These are phyloP conservation scores for Coturnix japonica DNA, from an alignment of 2,113 vertebrate genomes.

Conservation along the genomic window DNA sequence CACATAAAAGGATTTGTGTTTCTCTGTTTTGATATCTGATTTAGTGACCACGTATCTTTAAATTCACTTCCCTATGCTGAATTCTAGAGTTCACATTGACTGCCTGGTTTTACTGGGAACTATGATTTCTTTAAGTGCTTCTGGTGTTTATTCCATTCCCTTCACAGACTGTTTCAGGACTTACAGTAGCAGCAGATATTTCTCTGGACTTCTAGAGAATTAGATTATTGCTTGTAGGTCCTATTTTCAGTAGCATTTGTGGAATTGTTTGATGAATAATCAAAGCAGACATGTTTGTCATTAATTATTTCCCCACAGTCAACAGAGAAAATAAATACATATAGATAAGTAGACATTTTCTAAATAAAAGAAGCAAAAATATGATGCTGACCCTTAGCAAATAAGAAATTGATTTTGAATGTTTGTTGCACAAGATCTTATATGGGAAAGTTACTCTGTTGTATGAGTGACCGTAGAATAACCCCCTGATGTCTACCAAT, in stretches of 20 bases:
- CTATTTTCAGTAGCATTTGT: not conserved
- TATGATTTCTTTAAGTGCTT: not conserved
- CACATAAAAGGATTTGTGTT: not conserved
- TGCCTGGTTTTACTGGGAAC: not conserved
- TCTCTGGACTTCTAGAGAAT: not conserved
- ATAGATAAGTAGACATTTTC: not conserved
- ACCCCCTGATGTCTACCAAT: not conserved
- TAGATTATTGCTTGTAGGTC: not conserved
- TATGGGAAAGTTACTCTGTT: not conserved
- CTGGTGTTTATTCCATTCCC: not conserved
- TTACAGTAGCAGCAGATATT: not conserved
- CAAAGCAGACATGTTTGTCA: not conserved
- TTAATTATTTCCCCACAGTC: not conserved
- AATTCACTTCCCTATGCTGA: not conserved
- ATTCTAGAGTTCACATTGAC: not conserved
- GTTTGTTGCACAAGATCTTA: not conserved
- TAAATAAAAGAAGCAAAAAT: not conserved
- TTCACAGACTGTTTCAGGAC: not conserved
- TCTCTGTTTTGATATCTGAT: not conserved
- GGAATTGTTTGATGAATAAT: not conserved
- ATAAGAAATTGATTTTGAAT: not conserved
- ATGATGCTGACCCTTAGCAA: not conserved
- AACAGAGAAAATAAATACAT: not conserved
- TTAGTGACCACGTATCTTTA: not conserved
- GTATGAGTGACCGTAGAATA: not conserved